These are phyloP conservation scores for Oceanodroma leucorhoa DNA, from an alignment of 2,797 vertebrate genomes.

Conservation along the genomic window DNA sequence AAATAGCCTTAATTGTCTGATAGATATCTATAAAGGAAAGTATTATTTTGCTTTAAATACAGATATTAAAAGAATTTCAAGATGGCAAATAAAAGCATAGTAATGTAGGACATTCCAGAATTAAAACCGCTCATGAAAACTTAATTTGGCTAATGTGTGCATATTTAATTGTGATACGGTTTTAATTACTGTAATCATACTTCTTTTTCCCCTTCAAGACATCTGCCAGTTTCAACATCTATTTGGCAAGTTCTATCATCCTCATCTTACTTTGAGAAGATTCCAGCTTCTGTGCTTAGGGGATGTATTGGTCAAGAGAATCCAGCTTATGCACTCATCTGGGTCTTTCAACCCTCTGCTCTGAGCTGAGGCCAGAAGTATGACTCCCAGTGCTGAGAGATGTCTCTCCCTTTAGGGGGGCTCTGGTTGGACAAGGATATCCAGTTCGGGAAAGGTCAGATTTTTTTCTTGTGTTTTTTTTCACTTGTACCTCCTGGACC, in stretches of 20 bases:
- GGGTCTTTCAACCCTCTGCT: background rate
- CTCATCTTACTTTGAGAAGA: background rate
- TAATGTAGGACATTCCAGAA: background rate
- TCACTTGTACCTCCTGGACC: background rate
- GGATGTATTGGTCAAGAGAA: background rate
- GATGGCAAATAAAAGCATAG: background rate
- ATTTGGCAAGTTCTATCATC: background rate
- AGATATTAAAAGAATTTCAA: background rate
- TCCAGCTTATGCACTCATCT: background rate
- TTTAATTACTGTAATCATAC: background rate
- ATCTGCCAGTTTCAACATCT: background rate
- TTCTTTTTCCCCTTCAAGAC: background rate
- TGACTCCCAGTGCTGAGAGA: background rate
- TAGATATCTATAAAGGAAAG: background rate
- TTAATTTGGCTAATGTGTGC: background rate
- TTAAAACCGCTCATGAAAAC: background rate
- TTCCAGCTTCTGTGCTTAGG: background rate
- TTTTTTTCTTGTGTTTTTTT: background rate
- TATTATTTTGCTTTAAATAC: background rate
- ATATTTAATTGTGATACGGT: background rate
- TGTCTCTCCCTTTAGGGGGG: rapidly evolving
- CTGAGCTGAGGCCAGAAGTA: background rate
- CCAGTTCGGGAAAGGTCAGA: background rate
- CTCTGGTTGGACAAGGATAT: background rate
- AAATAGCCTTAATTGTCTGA: background rate